Evolutionary conservation across 2,113 vertebrate genomes (phyloP), one percentile per base, ranked within the genome.

Genomic region (Etheostoma cragini): DNA sequence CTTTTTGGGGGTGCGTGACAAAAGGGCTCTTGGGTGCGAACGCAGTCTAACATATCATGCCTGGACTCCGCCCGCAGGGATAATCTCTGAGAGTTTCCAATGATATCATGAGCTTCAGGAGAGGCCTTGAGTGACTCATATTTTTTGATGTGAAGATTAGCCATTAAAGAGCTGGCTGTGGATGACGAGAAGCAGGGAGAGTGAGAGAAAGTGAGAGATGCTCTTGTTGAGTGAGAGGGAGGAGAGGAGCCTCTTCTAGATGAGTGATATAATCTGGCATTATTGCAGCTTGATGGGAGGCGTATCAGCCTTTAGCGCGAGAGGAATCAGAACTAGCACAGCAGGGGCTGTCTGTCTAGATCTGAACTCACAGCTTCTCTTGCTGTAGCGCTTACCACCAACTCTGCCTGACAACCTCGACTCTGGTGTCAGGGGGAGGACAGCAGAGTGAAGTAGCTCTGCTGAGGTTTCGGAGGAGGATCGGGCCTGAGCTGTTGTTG

Each of bases 261-360:
- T 83, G 89, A 92, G 84, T 84, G 90, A 92, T 87, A 89, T 90
- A 88, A 92, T 92, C 87, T 90, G 88, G 86, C 90, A 88, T 90
- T 89, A 91, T 83, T 89, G 91, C 89, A 81, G 87, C 89, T 88
- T 91, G 91, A 91, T 86, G 78, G 87, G 91, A 89, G 88, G 89
- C 77, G 42, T 77, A 81, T 91, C 85, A 78, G 79, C 89, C 90
- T 87, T 73, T 72, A 87, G 85, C 72, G 49, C 73, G 49, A 83
- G 83, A 72, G 78, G 89, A 87, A 89, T 92, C 87, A 91, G 89
- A 90, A 72, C 86, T 80, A 10, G 88, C 89, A 50, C 90, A 90
- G 89, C 90, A 86, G 91, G 87, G 86, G 82, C 87, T 82, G 90
- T 92, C 89, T 84, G 88, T 72, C 83, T 77, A 16, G 67, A 92